phyloP scores from a whole-genome alignment of 2,113 vertebrate species.

The Brienomyrus brachyistius region DNA sequence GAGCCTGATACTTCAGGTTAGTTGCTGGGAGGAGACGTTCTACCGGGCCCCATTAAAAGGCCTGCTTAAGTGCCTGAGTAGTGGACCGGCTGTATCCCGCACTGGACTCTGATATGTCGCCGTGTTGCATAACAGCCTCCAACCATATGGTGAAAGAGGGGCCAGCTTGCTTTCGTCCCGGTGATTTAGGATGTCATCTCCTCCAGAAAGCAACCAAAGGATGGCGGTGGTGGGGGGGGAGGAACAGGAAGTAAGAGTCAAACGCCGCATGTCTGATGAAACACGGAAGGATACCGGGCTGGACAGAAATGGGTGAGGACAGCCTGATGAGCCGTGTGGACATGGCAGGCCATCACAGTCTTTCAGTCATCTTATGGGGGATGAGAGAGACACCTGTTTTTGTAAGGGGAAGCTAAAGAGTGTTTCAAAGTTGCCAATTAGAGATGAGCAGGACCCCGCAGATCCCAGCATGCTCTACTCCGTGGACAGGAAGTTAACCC shows the following conservation, averaged over 20 bases:
- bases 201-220: background rate
- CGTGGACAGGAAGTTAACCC: background rate
- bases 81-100: background rate
- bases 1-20: background rate
- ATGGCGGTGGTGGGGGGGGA: background rate
- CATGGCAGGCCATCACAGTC: background rate
- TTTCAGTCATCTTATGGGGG: background rate
- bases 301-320: background rate
- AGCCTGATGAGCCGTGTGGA: background rate
- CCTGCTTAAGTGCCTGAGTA: background rate
- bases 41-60: background rate
- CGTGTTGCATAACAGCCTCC: background rate
- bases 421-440: background rate
- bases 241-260: background rate
- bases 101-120: background rate
- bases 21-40: background rate
- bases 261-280: background rate
- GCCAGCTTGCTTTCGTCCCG: background rate
- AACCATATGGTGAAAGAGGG: background rate
- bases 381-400: background rate
- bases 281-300: background rate
- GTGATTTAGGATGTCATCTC: background rate
- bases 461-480: background rate
- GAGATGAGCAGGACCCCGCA: background rate
- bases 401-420: background rate